Conservation (phyloP, 1,140 invertebrate genomes). For the Drosophila tsacasi region DNA sequence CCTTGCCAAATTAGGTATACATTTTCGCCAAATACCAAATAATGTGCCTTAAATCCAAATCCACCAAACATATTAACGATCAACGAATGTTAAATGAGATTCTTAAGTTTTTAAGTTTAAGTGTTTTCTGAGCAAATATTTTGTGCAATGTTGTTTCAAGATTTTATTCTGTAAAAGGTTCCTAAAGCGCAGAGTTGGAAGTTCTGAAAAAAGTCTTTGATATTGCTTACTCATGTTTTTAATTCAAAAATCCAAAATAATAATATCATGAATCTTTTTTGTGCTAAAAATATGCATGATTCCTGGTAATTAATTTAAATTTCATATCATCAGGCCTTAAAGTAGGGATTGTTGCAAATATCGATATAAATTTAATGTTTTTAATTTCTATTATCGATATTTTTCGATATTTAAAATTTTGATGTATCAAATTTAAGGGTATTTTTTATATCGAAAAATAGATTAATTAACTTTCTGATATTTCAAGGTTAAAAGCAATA, state of each 20-base stretch:
- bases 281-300: no score
- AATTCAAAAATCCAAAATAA: background rate
- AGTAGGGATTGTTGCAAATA: background rate
- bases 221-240: background rate
- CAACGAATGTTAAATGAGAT: conserved; percentile 21
- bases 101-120: conserved; percentile 11
- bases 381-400: no score
- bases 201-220: background rate
- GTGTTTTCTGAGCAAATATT: conserved; percentile 3
- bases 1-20: conserved; percentile 47
- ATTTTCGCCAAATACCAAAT: conserved; percentile 35
- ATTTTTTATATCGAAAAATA: no score
- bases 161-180: background rate
- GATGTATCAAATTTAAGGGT: no score
- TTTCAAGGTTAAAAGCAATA: background rate
- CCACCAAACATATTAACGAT: conserved; percentile 30
- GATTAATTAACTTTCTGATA: background rate
- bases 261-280: background rate
- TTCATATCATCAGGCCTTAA: conserved; percentile 2
- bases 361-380: background rate
- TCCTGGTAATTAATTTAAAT: background rate
- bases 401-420: no score
- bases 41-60: conserved; percentile 63
- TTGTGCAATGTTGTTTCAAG: conserved; percentile 4
- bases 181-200: background rate